Conservation (phyloP, 2,797 vertebrate genomes). For the Cyclopterus lumpus region DNA sequence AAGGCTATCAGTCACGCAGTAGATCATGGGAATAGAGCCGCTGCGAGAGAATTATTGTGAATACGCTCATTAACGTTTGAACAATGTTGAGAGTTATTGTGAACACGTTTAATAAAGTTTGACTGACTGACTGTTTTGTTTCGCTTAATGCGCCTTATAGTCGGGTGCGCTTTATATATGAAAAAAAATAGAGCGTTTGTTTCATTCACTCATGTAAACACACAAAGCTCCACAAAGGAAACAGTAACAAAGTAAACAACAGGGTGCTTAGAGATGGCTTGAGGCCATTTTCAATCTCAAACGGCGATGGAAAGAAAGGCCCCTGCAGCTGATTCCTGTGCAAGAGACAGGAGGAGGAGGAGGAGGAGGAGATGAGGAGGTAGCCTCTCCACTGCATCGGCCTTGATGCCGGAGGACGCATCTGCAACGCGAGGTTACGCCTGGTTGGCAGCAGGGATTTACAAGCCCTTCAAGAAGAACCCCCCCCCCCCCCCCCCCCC, state of each 20-base stretch:
- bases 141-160: too few relatives aligned
- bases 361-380: conserved; percentile 11
- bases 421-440: conserved; percentile 51
- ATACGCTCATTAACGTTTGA: too few relatives aligned
- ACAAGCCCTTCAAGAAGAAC: conserved; percentile 49
- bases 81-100: too few relatives aligned
- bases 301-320: conserved; percentile 18
- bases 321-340: conserved; percentile 19
- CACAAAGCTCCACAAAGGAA: not conserved
- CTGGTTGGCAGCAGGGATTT: conserved; percentile 57
- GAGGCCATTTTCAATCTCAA: not conserved
- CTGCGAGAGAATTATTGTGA: too few relatives aligned
- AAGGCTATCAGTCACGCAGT: too few relatives aligned
- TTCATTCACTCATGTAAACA: conserved; percentile 10
- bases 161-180: too few relatives aligned
- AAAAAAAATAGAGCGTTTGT: not conserved
- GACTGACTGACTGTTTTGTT: too few relatives aligned
- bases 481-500: not conserved
- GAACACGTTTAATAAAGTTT: too few relatives aligned
- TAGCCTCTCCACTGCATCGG: not conserved
- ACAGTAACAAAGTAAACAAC: not conserved
- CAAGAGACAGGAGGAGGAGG: conserved; percentile 13
- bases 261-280: not conserved
- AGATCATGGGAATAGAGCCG: too few relatives aligned
- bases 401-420: conserved; percentile 38